Evolutionary conservation across 2,888 invertebrate genomes (phyloP), one percentile per base, ranked within the genome.

Genomic region (Eupithecia pulchellata): DNA sequence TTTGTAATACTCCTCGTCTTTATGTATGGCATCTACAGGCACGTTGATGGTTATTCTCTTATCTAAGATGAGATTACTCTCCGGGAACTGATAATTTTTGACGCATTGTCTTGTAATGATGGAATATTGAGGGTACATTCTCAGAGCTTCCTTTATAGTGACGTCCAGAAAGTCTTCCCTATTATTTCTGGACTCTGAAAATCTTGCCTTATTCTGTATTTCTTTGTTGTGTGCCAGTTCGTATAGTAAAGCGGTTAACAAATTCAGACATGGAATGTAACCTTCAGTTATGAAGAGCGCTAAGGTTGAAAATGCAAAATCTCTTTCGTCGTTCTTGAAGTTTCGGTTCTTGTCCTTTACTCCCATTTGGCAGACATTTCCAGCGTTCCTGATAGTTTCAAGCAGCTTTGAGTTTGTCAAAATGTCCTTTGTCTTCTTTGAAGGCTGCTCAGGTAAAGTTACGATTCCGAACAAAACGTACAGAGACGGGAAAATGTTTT

Each of bases 111-210:
- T 87, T 1, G 88, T 83, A 60, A 94, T 84, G 0, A 90, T 79
- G 6, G 94, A 89, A 69, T 91, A 89, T 9, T 93, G 87, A 3
- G 94, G 92, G 79, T 95, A 85, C 42, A 94, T 74, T 69, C 95
- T 86, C 70, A 95, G 79, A 17, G 88, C 84, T 77, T 95, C 95
- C 78, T 91, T 92, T 47, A 94, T 86, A 3, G 87, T 84, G 2
- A 85, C 80, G 66, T 90, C 88, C 64, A 94, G 84, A 76, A 89
- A 91, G 68, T 89, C 86, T 20, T 86, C 86, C 3, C 84, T 76
- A 69, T 81, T 85, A 34, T 81, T 76, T 62, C 80, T 82, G n/a
- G 83, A 78, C 27, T 82, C 80, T 13, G 84, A 84, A 52, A 78
- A 79, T 72, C 91, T 86, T 6, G 86, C 84, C 77, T 86, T 88